Conservation (phyloP, 1,140 invertebrate species). For the Babylonia areolata region DNA sequence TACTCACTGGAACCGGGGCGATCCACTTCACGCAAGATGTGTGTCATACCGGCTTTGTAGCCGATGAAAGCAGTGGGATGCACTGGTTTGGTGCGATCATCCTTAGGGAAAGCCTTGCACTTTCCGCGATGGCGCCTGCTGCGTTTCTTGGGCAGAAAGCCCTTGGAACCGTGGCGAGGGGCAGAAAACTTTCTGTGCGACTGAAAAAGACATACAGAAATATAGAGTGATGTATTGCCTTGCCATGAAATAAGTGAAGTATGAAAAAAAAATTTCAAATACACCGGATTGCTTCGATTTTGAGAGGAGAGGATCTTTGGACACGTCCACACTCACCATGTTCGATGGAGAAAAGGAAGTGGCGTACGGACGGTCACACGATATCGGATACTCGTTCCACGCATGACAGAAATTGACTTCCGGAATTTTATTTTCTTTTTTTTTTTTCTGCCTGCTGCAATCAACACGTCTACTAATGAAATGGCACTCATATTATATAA, state of each 20-base stretch:
- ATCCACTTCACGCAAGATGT: constrained; percentile 98
- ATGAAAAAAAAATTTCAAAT: neutral
- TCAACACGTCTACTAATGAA: no score
- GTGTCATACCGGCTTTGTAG: constrained; percentile 99
- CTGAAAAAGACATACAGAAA: constrained; percentile 80
- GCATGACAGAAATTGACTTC: neutral
- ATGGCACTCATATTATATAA: no score
- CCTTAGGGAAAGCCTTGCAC: constrained; percentile 99
- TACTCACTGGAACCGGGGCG: constrained; percentile 98
- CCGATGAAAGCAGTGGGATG: constrained; percentile 98
- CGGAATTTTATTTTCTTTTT: neutral
- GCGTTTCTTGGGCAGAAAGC: constrained; percentile 99
- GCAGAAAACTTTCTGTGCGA: constrained; percentile 99
- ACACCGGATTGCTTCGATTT: neutral
- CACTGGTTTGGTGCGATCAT: constrained; percentile 96
- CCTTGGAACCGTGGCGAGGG: constrained; percentile 99
- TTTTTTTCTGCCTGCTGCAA: neutral
- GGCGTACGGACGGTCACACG: neutral
- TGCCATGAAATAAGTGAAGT: neutral
- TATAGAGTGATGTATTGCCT: neutral
- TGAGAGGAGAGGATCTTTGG: no score
- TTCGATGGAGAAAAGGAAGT: constrained; percentile 24
- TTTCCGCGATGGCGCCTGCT: constrained; percentile 96
- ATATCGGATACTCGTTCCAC: neutral
- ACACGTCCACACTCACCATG: constrained; percentile 29